Evolutionary conservation across 2,888 invertebrate species (phyloP).

Genomic region (Congeria kusceri): DNA sequence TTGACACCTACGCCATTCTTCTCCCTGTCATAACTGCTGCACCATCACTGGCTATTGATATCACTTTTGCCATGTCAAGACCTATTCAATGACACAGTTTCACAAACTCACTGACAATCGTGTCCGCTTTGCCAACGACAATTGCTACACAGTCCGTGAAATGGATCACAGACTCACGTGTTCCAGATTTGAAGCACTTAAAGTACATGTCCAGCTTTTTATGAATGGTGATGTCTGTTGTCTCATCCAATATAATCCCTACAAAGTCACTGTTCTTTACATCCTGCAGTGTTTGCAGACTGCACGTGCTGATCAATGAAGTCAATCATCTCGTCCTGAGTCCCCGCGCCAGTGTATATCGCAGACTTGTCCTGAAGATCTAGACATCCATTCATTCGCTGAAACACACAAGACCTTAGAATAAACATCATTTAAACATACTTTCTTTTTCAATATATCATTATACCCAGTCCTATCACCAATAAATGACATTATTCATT

Average conservation of each 20-base stretch:
- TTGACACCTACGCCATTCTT: conserved; percentile 22
- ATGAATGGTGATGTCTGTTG: conserved; percentile 48
- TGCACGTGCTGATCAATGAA: conserved; percentile 19
- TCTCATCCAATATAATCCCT: conserved; percentile 44
- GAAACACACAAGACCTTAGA: conserved; percentile 1
- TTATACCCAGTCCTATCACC: too few relatives aligned
- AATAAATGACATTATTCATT: too few relatives aligned
- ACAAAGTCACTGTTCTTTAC: conserved; percentile 28
- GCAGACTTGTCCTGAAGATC: conserved; percentile 27
- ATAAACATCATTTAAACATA: too few relatives aligned
- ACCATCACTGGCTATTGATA: conserved; percentile 55
- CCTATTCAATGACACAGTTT: conserved; percentile 20
- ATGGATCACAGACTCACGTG: conserved; percentile 26
- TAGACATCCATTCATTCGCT: conserved; percentile 31
- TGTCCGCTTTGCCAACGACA: conserved; percentile 46
- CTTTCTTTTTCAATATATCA: too few relatives aligned
- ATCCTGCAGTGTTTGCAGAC: conserved; percentile 16
- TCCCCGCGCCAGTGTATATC: conserved; percentile 23
- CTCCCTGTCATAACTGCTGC: conserved; percentile 45
- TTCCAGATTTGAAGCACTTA: conserved; percentile 26
- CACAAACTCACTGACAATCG: conserved; percentile 33
- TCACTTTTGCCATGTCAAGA: conserved; percentile 28
- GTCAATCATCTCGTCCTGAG: conserved; percentile 46
- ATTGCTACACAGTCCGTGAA: conserved; percentile 40
- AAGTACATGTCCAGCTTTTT: conserved; percentile 54